A percentile compares a stretch with the other conserved stretches of the same genome.
Conservation (phyloP, 2,888 invertebrate species). For the Ganaspis brasiliensis region DNA sequence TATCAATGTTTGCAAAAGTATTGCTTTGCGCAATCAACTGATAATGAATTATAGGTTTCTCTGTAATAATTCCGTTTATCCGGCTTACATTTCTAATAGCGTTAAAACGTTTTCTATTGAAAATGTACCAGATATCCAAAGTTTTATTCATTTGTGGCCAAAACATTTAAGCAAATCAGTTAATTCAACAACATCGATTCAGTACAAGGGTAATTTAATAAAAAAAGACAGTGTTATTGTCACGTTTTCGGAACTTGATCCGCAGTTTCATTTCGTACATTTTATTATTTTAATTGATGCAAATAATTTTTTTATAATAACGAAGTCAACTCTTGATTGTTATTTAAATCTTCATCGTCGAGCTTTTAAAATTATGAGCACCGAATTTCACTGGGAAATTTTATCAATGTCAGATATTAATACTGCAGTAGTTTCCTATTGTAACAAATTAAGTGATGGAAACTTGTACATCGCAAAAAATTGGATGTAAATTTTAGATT, state of each 20-base stretch:
- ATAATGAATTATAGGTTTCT: constrained; percentile 3
- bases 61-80: no score
- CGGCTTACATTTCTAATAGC: no score
- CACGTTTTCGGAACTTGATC: neutral
- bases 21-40: constrained; percentile 1
- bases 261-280: neutral
- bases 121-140: neutral
- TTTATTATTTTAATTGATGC: neutral
- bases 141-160: neutral
- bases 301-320: neutral
- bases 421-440: neutral
- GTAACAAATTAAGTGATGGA: neutral
- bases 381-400: constrained; percentile 41
- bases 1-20: neutral
- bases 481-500: constrained; percentile 34
- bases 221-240: neutral
- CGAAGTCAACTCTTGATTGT: neutral
- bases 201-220: neutral
- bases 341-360: neutral
- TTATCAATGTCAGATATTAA: neutral
- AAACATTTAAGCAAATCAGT: neutral
- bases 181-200: neutral
- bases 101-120: no score
- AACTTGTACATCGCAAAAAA: constrained; percentile 4
- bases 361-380: neutral